Percentiles rank a stretch among this genome's conserved stretches.
These are phyloP conservation scores for Cephalophus harveyi DNA, from an alignment of 2,113 vertebrate species.

Conservation along the genomic window DNA sequence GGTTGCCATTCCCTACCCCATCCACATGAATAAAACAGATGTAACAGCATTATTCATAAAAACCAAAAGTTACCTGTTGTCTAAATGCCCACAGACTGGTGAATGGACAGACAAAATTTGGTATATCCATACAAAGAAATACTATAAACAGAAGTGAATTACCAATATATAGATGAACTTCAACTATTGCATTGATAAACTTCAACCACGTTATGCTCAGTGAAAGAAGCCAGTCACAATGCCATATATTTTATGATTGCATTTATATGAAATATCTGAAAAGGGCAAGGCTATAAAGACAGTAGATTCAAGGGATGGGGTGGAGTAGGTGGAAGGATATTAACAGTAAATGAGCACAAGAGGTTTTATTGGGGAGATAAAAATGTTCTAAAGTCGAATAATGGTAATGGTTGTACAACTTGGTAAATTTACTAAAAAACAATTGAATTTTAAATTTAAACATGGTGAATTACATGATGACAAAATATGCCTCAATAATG, in stretches of 20 bases:
- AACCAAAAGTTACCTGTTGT: not conserved
- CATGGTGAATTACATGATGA: not conserved
- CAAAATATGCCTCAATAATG: not conserved
- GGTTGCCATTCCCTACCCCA: not conserved
- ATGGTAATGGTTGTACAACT: not conserved
- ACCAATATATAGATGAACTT: not conserved
- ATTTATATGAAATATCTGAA: not conserved
- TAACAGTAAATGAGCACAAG: not conserved
- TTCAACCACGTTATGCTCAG: not conserved
- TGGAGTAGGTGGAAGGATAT: not conserved
- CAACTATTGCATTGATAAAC: not conserved
- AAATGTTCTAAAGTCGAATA: not conserved
- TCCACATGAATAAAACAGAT: not conserved
- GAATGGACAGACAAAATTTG: not conserved
- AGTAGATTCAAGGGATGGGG: not conserved
- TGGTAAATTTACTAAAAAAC: not conserved
- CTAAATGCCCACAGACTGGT: not conserved
- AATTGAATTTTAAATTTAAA: not conserved
- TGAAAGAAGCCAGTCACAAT: not conserved
- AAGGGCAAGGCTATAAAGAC: not conserved
- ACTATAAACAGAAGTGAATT: not conserved
- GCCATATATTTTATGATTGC: not conserved
- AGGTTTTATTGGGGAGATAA: not conserved
- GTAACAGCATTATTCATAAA: not conserved
- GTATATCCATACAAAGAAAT: not conserved